Conservation (phyloP, 2,797 vertebrate genomes). For the Pangasius sanitwongsei region DNA sequence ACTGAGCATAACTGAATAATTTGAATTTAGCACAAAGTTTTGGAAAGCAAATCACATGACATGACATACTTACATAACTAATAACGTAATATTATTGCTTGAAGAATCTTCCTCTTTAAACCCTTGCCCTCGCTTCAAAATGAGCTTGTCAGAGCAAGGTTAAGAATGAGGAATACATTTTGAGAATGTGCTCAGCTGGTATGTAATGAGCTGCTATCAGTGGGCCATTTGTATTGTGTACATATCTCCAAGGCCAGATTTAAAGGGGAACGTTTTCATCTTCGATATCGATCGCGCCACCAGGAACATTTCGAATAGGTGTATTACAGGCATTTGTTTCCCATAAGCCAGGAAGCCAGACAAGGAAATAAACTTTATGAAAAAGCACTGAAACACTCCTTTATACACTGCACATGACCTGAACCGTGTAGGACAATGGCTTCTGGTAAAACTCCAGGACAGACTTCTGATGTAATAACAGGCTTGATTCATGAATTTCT, state of each 20-base stretch:
- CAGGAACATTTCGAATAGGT: constrained; percentile 39
- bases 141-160: constrained; percentile 29
- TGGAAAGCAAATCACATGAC: neutral
- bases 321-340: constrained; percentile 47
- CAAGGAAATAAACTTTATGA: constrained; percentile 35
- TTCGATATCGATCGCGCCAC: constrained; percentile 31
- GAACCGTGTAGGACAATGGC: neutral
- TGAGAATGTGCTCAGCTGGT: constrained; percentile 27
- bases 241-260: constrained; percentile 43
- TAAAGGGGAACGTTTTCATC: constrained; percentile 46
- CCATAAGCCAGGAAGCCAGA: constrained; percentile 11
- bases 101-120: neutral
- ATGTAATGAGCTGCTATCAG: constrained; percentile 33
- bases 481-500: neutral
- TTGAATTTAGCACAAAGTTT: neutral
- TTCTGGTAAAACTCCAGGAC: constrained; percentile 11
- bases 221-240: constrained; percentile 40
- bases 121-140: constrained; percentile 16
- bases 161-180: constrained; percentile 14
- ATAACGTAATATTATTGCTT: neutral
- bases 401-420: constrained; percentile 12
- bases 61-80: neutral
- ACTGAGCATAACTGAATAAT: neutral
- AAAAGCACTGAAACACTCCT: constrained; percentile 26
- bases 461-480: neutral